phyloP scores from a whole-genome alignment of 2,888 invertebrate species.

The Drosophila histrio region DNA sequence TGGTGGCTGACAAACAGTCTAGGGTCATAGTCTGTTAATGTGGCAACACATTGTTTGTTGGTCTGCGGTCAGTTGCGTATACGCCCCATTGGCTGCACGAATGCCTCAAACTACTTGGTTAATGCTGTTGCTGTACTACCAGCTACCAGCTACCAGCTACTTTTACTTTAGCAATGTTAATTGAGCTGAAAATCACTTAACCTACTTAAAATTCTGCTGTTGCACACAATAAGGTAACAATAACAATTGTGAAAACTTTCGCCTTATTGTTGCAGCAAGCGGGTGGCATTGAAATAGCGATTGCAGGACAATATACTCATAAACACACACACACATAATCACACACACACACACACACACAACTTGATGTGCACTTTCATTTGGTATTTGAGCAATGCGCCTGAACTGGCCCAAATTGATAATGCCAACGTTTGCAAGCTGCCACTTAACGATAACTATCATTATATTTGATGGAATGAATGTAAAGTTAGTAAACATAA shows the following conservation, averaged over 20 bases:
- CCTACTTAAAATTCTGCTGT: conserved; percentile 55
- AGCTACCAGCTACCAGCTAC: neutral
- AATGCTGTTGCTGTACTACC: neutral
- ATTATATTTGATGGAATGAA: neutral
- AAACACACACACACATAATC: neutral
- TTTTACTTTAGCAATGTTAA: conserved; percentile 65
- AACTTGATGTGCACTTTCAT: neutral
- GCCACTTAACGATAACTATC: neutral
- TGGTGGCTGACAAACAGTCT: conserved; percentile 46
- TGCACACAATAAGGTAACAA: conserved; percentile 19
- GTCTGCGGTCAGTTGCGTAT: conserved; percentile 52
- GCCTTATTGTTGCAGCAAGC: conserved; percentile 5
- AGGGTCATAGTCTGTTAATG: conserved; percentile 61
- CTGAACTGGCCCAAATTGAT: conserved; percentile 19
- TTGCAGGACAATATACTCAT: neutral
- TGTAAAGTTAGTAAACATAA: neutral
- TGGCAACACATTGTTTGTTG: conserved; percentile 61
- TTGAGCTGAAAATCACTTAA: conserved; percentile 80
- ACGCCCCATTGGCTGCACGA: conserved; percentile 57
- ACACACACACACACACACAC: neutral
- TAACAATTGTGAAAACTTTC: conserved; percentile 17
- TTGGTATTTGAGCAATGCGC: conserved; percentile 4
- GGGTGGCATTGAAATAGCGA: conserved; percentile 1
- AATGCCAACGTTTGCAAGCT: conserved; percentile 6
- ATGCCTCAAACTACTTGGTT: conserved; percentile 5